Conservation (phyloP, 2,888 invertebrate genomes). For the Agrotis ipsilon region DNA sequence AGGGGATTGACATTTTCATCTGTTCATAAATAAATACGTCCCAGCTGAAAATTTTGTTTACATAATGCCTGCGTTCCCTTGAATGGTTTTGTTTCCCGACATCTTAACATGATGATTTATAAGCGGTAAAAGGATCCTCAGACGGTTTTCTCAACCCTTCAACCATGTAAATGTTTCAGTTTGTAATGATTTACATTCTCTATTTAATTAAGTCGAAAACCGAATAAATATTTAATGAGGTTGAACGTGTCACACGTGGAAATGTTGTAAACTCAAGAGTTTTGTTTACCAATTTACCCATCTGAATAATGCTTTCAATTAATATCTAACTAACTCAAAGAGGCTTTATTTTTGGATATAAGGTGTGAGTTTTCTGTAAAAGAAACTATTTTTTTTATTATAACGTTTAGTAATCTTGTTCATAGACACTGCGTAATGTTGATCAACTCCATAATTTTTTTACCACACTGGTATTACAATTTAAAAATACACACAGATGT, state of each 20-base stretch:
- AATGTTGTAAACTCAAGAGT: conserved; percentile 21
- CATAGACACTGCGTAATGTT: neutral
- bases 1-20: neutral
- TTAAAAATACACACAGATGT: conserved; percentile 39
- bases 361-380: neutral
- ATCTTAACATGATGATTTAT: conserved; percentile 24
- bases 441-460: conserved; percentile 28
- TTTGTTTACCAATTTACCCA: neutral
- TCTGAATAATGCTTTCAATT: conserved; percentile 8
- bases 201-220: conserved; percentile 45
- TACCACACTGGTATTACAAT: too few relatives aligned
- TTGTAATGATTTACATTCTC: conserved; percentile 30
- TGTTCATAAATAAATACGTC: conserved; percentile 12
- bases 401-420: neutral
- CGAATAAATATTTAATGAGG: conserved; percentile 35
- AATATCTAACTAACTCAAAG: conserved; percentile 10
- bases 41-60: neutral
- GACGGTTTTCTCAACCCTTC: conserved; percentile 25
- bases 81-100: conserved; percentile 27
- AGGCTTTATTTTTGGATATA: neutral
- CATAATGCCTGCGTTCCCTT: conserved; percentile 1
- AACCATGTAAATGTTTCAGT: conserved; percentile 31
- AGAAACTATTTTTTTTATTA: too few relatives aligned
- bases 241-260: conserved; percentile 14
- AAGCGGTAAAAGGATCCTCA: conserved; percentile 25